Evolutionary conservation across 1,140 invertebrate genomes (phyloP), one percentile per base, ranked within the genome.

Genomic region (Meloidogyne chitwoodi): DNA sequence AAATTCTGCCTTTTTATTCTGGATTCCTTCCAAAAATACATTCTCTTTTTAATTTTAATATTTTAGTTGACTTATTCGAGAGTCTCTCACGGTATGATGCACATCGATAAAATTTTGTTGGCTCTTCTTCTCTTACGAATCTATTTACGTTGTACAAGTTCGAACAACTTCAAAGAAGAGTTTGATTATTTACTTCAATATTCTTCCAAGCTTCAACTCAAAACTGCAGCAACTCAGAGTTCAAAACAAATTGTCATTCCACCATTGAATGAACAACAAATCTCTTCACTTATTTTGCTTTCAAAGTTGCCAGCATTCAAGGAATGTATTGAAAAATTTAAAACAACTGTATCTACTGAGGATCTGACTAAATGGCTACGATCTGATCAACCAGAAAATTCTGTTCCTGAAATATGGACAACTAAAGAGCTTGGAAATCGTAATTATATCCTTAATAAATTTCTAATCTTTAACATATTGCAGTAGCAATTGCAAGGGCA

Each of bases 21-120:
- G 22, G 24, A 11, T 68, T 6, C 29, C n/a, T 38, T 38, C 34
- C 3, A 38, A 38, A 38, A 10, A 38, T 38, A 6, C 6, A n/a
- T n/a, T n/a, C n/a, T n/a, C n/a, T n/a, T 31, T 38, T 38, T 38
- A 6, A 10, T 8, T 38, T 38, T 38, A 6, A 41, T 68, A 24
- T 29, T 79, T 26, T 69, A 79, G 70, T 44, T 93, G 88, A 88
- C 88, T 88, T 73, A 95, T 88, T 93, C 94, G 86, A 91, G 96
- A 68, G 94, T 99, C 0, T 94, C 95, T 0, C 90, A 94, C 77
- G 96, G 96, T 75, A 98, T 99, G 95, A 88, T 98, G 8, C 95
- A 99, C 88, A 92, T 93, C 19, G 96, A 99, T 88, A 91, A 95
- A 62, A 89, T 99, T 8, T 95, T 95, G 0, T 94, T 99, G 85